Percentiles rank a stretch among this genome's conserved stretches.
Evolutionary conservation across 2,888 invertebrate species (phyloP).

Genomic region (Tupiocoris notatus): DNA sequence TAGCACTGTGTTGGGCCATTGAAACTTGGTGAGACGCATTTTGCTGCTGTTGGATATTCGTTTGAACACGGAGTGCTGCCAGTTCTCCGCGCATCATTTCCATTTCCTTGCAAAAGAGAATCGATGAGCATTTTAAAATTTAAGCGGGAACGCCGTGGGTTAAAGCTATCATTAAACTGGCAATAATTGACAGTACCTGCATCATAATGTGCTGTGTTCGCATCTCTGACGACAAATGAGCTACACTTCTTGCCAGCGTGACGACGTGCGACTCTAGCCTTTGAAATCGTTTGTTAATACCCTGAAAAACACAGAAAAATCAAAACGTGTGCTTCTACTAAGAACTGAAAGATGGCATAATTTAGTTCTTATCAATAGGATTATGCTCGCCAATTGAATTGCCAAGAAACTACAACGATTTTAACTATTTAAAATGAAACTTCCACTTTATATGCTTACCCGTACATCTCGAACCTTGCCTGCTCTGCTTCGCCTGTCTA

Average conservation of each 20-base stretch:
- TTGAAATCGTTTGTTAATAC: conserved; percentile 83
- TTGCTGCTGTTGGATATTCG: conserved; percentile 56
- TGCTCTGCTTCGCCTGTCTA: conserved; percentile 35
- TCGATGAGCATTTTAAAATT: too few species aligned
- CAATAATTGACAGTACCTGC: too few species aligned
- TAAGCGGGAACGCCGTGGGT: not conserved
- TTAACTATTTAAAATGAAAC: too few species aligned
- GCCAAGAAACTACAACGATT: too few species aligned
- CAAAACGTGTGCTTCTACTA: too few species aligned
- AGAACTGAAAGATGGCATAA: too few species aligned
- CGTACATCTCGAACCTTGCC: conserved; percentile 45
- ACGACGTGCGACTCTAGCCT: conserved; percentile 87
- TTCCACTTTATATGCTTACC: too few species aligned
- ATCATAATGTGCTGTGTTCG: conserved; percentile 83
- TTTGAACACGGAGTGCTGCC: conserved; percentile 69
- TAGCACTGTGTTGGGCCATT: not conserved
- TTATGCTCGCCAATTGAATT: too few species aligned
- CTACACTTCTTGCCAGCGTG: conserved; percentile 83
- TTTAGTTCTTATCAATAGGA: too few species aligned
- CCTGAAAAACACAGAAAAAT: conserved; percentile 59
- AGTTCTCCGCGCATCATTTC: conserved; percentile 82
- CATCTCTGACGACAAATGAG: conserved; percentile 89
- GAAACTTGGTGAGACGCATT: conserved; percentile 22
- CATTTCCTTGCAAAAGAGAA: conserved; percentile 64
- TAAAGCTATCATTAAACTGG: not conserved